Base-by-base conservation (phyloP, 2,888 invertebrate genomes). In the Epirrita christyi region DNA sequence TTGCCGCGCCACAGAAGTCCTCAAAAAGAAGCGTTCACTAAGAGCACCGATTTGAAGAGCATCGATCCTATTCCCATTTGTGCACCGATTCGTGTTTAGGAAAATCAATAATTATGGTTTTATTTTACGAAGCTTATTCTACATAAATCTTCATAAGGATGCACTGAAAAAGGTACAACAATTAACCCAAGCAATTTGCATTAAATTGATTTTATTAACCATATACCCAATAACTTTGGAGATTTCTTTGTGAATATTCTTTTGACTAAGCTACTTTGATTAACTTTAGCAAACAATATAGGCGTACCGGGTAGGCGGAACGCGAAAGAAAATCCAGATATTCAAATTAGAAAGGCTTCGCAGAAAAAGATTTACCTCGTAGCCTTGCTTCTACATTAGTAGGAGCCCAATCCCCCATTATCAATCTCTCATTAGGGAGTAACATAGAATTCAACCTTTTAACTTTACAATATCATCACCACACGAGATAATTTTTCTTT, bases 141-240 rank as follows among this genome's bases (percentile, higher is more conserved):
- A n/a, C n/a, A n/a, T n/a, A n/a, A n/a, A 42, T 29, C 37, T 34
- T 41, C 43, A 54, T 44, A 37, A 54, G 44, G 14, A 48, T 50
- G 61, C 64, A 64, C 40, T 49, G 21, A 21, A 28, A 55, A 46
- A 56, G 55, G 63, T 60, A n/a, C 64, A 57, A 61, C 61, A 71
- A 69, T 73, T 66, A 71, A 56, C 56, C 59, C 67, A 64, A 67
- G 68, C 74, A 67, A 71, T 84, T 85, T 80, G 73, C 83, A 83
- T 83, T 74, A 76, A 81, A 85, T 85, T 82, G 83, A 81, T 84
- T 85, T 61, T 64, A 76, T 82, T 81, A 80, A 69, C 70, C 71
- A 64, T 63, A 65, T 73, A 66, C 71, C 71, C 69, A 71, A 70
- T 72, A 73, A 72, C 67, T 72, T 64, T 56, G 52, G 47, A 58